Evolutionary conservation across 2,113 vertebrate species (phyloP).

Genomic region (Felis catus): DNA sequence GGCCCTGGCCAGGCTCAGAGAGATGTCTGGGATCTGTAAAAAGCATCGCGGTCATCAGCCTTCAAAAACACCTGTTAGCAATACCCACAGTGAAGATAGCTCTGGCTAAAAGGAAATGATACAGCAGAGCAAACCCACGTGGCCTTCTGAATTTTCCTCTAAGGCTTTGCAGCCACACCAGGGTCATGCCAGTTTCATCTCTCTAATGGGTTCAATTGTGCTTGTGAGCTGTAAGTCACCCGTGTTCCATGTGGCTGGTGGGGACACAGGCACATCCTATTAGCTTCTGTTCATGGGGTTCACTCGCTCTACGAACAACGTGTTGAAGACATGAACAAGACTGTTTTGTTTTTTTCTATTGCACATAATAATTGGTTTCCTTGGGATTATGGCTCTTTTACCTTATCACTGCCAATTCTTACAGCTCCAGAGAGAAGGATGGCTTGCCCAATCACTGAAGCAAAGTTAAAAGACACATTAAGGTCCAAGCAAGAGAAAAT

Average conservation of each 20-base stretch:
- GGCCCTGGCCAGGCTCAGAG: not conserved
- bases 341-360: not conserved
- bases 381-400: not conserved
- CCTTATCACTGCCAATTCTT: not conserved
- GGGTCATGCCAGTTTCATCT: not conserved
- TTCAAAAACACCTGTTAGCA: not conserved
- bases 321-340: not conserved
- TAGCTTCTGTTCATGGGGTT: not conserved
- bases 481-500: not conserved
- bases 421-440: not conserved
- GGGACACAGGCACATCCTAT: rapidly evolving
- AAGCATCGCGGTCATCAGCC: too few relatives aligned
- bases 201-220: not conserved
- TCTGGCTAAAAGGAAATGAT: not conserved
- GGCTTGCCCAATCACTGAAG: not conserved
- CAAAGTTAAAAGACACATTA: not conserved
- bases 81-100: not conserved
- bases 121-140: not conserved
- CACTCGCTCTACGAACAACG: not conserved
- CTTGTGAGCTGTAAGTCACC: not conserved
- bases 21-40: not conserved
- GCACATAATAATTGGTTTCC: not conserved
- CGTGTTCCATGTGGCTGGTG: not conserved
- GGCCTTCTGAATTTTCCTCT: not conserved
- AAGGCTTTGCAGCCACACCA: not conserved